Evolutionary conservation across 2,113 vertebrate genomes (phyloP), one percentile per base, ranked within the genome.

Genomic region (Pseudonaja textilis): DNA sequence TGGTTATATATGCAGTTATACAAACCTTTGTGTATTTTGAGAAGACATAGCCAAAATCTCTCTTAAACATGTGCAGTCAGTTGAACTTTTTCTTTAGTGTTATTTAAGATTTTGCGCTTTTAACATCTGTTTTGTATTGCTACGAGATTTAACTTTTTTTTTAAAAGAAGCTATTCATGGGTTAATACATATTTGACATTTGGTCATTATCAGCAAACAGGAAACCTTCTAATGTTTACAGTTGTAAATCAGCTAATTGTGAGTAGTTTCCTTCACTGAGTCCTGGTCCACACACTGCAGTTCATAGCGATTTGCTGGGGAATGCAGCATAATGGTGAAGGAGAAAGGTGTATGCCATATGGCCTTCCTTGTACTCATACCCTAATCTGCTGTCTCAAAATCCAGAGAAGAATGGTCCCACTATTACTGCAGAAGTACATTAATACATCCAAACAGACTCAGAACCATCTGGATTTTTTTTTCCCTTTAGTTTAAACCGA

Each of bases 71-170:
- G 29, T 64, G 26, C 26, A n/a, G 26, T 47, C 42, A 52, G 29
- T 52, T 90, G 89, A 92, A 52, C 56, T 94, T n/a, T n/a, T 2
- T 89, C 39, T 94, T 93, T 87, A 64, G 93, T 29, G 10, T 61
- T 61, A 61, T 61, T 54, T 18, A 22, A 88, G 50, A 50, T 12
- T 42, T 59, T 23, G 29, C 3, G 16, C 47, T 54, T 89, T 54
- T 87, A 50, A 29, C 25, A 87, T 52, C 6, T 87, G 47, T n/a
- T 87, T n/a, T 50, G 14, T 3, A 52, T 52, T 42, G 25, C 4
- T 57, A 20, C 1, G 22, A 57, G 34, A 55, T 59, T 55, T 45
- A 54, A 12, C 34, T 22, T 50, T 23, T 42, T 57, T 89, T 22
- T 26, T 61, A 89, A 0, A 0, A 61, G 39, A 45, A 26, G 12